These are phyloP conservation scores for Rhingia campestris DNA, from an alignment of 2,888 invertebrate species.

Conservation along the genomic window DNA sequence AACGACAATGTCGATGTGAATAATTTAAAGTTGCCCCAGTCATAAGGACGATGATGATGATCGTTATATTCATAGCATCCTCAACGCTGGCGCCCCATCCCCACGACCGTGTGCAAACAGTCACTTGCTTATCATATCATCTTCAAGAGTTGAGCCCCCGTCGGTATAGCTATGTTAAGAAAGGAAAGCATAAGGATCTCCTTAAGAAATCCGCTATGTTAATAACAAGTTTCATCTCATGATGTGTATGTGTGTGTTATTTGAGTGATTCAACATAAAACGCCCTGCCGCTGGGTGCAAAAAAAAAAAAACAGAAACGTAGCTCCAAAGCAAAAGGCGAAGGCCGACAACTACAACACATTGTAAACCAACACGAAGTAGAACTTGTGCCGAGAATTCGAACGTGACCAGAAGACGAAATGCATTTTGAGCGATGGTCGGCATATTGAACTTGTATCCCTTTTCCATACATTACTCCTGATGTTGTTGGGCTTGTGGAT, in stretches of 20 bases:
- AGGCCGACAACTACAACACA: slow-evolving; percentile 32
- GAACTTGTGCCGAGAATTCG: slow-evolving; percentile 56
- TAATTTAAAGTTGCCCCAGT: slow-evolving; percentile 63
- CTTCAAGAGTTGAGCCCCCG: slow-evolving; percentile 25
- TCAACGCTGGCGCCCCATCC: slow-evolving; percentile 3
- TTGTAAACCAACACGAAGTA: slow-evolving; percentile 18
- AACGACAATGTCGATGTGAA: slow-evolving; percentile 61
- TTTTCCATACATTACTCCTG: slow-evolving; percentile 46
- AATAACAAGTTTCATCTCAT: slow-evolving; percentile 47
- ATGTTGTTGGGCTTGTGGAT: slow-evolving; percentile 49
- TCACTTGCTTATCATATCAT: slow-evolving; percentile 66
- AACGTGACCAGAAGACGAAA: slow-evolving; percentile 72
- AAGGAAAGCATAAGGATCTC: slow-evolving; percentile 24
- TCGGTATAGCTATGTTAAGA: not conserved
- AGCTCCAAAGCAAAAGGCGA: slow-evolving; percentile 5
- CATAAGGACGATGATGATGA: slow-evolving; percentile 34
- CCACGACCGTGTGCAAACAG: slow-evolving; percentile 47
- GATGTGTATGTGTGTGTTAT: slow-evolving; percentile 46
- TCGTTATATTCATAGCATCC: slow-evolving; percentile 39
- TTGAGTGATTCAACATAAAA: slow-evolving; percentile 65
- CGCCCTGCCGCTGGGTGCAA: slow-evolving; percentile 37
- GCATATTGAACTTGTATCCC: slow-evolving; percentile 73
- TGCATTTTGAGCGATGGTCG: slow-evolving; percentile 65
- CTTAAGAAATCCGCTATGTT: slow-evolving; percentile 47
- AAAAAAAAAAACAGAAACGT: slow-evolving; percentile 10